Evolutionary conservation across 1,140 invertebrate genomes (phyloP), one percentile per base, ranked within the genome.

Genomic region (Drosophila ficusphila): DNA sequence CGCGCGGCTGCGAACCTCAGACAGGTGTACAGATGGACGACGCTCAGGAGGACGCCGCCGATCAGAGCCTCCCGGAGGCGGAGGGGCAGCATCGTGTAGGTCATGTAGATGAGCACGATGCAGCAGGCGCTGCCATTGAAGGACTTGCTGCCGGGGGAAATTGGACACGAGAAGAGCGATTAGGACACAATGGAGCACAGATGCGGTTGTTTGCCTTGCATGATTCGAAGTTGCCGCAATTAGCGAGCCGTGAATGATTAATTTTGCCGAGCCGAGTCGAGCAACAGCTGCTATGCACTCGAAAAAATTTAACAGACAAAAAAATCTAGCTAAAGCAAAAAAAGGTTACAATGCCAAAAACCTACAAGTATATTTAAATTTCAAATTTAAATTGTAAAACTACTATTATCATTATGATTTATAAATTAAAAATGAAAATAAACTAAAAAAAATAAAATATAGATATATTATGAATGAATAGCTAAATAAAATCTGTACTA

Each of bases 21-120:
- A 56, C 70, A 91, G 51, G 91, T 92, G 72, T 93, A 91, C 31
- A 97, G 91, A 91, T 97, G 96, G 58, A 95, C 93, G 18, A 93
- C 86, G 12, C 94, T 94, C 60, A 96, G 93, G 3, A 95, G 86
- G 2, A 95, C 81, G 14, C 96, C 96, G 19, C 95, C 95, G 25
- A 96, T 91, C 21, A 96, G 93, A 16, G 96, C 95, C 88, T 97
- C 95, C 70, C 96, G 94, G 70, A 97, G 94, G 46, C 96, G 93
- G 33, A 98, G 94, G 1, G 97, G 97, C 54, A 98, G 93, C 69
- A 98, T 93, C 0, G 96, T 96, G 88, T 98, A 98, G 21, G 96
- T 96, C 92, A 97, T 93, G 92, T 98, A 98, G 39, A 97, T 96
- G 92, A 96, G 97, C 54, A 97, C 94, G 9, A 91, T 76, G 77